Conservation (phyloP, 2,113 vertebrate genomes). For the Artemisiospiza belli region DNA sequence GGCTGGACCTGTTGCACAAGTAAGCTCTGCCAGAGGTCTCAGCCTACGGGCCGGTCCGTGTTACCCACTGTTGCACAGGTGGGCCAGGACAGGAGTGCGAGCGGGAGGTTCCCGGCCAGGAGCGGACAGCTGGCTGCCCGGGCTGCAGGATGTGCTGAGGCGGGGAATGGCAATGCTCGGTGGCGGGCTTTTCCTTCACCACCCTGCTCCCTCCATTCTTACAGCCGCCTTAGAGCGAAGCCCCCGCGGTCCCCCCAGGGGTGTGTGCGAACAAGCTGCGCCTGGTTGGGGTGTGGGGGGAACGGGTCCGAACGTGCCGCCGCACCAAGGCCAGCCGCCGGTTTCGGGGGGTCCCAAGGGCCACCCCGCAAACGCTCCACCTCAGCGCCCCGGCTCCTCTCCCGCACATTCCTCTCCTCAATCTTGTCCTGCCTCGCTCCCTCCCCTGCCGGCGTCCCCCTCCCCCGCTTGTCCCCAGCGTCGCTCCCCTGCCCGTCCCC, state of each 20-base stretch:
- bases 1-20: background rate
- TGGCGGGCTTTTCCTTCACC: background rate
- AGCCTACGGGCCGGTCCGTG: no score
- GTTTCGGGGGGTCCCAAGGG: background rate
- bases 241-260: background rate
- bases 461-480: background rate
- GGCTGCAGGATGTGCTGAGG: rapidly evolving
- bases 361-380: background rate
- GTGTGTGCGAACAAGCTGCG: background rate
- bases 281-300: rapidly evolving
- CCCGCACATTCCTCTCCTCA: background rate
- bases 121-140: background rate
- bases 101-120: background rate
- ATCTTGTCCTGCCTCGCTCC: no score
- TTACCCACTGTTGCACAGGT: rapidly evolving
- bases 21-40: no score
- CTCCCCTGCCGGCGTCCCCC: background rate
- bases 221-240: background rate
- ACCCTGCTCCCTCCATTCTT: background rate
- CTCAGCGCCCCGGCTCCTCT: background rate
- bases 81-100: background rate
- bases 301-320: background rate
- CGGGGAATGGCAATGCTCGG: rapidly evolving
- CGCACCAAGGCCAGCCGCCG: background rate
- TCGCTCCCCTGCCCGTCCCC: background rate